phyloP scores from a whole-genome alignment of 2,888 invertebrate species.

The Spodoptera picta region DNA sequence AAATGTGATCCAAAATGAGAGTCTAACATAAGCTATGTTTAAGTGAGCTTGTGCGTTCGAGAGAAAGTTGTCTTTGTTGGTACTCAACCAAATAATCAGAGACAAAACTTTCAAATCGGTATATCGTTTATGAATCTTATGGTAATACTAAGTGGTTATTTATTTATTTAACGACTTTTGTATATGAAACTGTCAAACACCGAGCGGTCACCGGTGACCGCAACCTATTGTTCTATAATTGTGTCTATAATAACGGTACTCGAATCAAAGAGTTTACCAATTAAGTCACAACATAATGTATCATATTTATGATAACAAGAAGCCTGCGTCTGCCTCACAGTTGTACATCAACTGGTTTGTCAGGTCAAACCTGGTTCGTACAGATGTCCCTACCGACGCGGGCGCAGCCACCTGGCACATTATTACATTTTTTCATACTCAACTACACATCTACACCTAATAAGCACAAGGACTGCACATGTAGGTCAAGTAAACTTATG shows the following conservation, averaged over 20 bases:
- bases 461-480: conserved; percentile 74
- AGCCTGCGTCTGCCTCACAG: conserved; percentile 27
- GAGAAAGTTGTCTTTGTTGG: conserved; percentile 27
- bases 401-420: conserved; percentile 41
- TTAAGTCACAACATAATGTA: conserved; percentile 26
- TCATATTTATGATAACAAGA: conserved; percentile 38
- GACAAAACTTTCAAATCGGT: conserved; percentile 13
- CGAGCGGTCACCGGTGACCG: too few species aligned
- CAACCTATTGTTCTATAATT: too few species aligned
- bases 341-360: conserved; percentile 49
- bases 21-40: neutral
- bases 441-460: conserved; percentile 64
- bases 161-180: neutral
- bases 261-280: too few species aligned
- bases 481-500: conserved; percentile 66
- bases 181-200: too few species aligned
- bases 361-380: conserved; percentile 36
- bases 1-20: neutral
- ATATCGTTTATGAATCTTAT: neutral
- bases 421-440: conserved; percentile 56
- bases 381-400: conserved; percentile 38
- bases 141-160: too few species aligned
- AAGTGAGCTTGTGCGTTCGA: neutral
- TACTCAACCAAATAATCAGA: neutral
- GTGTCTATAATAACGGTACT: too few species aligned